These are phyloP conservation scores for Triplophysa dalaica DNA, from an alignment of 2,113 vertebrate genomes.

Conservation along the genomic window DNA sequence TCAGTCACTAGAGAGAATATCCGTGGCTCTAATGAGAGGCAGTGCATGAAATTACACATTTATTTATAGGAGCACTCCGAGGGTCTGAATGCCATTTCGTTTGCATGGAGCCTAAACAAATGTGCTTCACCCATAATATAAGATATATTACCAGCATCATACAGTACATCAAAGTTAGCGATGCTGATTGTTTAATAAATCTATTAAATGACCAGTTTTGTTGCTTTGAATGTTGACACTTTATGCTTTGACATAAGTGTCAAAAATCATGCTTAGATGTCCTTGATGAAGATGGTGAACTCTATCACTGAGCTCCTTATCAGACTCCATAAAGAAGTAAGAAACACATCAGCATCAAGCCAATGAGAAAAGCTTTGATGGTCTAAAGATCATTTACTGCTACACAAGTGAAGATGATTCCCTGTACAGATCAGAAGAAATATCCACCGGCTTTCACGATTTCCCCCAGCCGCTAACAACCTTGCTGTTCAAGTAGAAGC, in stretches of 20 bases:
- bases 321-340: neutral
- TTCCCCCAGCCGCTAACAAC: constrained; percentile 15
- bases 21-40: constrained; percentile 38
- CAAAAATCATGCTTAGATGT: constrained; percentile 1
- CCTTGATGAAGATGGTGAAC: neutral
- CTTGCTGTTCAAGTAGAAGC: neutral
- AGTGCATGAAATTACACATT: constrained; percentile 35
- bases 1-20: constrained; percentile 18
- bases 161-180: constrained; percentile 3
- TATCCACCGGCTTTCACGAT: neutral
- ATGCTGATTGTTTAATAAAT: constrained; percentile 23
- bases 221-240: constrained; percentile 17
- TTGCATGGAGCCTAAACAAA: constrained; percentile 17
- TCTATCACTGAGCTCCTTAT: constrained; percentile 1
- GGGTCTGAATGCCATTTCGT: constrained; percentile 9
- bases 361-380: constrained; percentile 16
- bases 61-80: constrained; percentile 32
- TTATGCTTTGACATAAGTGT: neutral
- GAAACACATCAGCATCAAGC: neutral
- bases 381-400: constrained; percentile 22
- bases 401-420: constrained; percentile 16
- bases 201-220: neutral
- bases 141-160: constrained; percentile 13
- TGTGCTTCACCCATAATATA: neutral
- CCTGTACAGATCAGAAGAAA: constrained; percentile 2